Conservation (phyloP, 2,888 invertebrate genomes). For the Ferdinandea cuprea region DNA sequence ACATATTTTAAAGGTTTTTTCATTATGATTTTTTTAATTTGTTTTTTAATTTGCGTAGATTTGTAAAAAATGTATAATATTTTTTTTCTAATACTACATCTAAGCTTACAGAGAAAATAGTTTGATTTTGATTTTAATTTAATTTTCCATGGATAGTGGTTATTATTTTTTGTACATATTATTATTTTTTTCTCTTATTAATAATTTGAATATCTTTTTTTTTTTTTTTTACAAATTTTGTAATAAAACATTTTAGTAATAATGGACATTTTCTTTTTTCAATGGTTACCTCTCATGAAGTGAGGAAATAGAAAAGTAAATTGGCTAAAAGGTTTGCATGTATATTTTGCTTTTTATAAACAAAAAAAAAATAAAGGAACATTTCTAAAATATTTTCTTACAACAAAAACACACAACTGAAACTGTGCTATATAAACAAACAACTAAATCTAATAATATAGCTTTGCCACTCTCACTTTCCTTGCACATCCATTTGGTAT, state of each 20-base stretch:
- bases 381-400: constrained; percentile 5
- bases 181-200: not conserved
- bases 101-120: constrained; percentile 5
- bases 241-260: constrained; percentile 31
- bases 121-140: constrained; percentile 13
- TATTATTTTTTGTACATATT: constrained; percentile 45
- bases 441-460: constrained; percentile 6
- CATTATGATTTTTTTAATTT: not conserved
- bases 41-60: not conserved
- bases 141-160: constrained; percentile 39
- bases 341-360: constrained; percentile 10
- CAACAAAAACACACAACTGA: constrained; percentile 2
- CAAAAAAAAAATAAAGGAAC: not conserved
- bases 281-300: constrained; percentile 1
- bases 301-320: constrained; percentile 8
- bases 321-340: constrained; percentile 41
- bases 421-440: not conserved
- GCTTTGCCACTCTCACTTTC: constrained; percentile 40
- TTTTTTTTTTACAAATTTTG: not conserved
- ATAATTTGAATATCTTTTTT: not conserved
- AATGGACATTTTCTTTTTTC: constrained; percentile 15
- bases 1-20: not conserved
- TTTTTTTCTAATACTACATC: constrained; percentile 2
- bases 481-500: constrained; percentile 32
- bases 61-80: not conserved